A percentile compares a stretch with the other conserved stretches of the same genome.
phyloP scores from a whole-genome alignment of 2,113 vertebrate genomes.

The Clarias batrachus region DNA sequence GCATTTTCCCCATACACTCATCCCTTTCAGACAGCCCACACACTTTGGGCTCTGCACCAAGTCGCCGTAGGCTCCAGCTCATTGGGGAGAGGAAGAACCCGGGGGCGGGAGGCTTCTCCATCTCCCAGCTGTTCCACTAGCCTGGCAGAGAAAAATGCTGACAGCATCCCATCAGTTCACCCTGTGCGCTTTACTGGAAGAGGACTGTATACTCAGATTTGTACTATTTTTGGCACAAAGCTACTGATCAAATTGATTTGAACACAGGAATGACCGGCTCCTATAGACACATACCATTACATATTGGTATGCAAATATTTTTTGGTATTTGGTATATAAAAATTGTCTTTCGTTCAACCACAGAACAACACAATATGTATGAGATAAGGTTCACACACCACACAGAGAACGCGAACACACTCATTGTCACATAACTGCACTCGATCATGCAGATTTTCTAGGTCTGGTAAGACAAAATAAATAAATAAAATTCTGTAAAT shows the following conservation, averaged over 20 bases:
- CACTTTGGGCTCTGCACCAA: constrained; percentile 68
- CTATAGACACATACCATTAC: neutral
- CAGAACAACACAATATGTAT: neutral
- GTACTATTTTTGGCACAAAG: neutral
- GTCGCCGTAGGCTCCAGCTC: constrained; percentile 67
- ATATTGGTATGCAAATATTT: neutral
- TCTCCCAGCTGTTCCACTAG: constrained; percentile 72
- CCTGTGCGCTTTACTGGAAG: constrained; percentile 4
- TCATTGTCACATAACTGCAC: neutral
- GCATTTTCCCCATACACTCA: constrained; percentile 57
- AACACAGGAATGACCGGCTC: neutral
- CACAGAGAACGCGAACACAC: neutral
- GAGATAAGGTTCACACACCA: neutral
- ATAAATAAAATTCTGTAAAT: neutral
- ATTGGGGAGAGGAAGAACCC: constrained; percentile 68
- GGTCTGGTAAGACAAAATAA: neutral
- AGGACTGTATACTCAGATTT: neutral
- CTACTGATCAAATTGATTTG: neutral
- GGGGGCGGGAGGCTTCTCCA: constrained; percentile 73
- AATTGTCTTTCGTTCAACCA: neutral
- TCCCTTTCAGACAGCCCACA: constrained; percentile 64
- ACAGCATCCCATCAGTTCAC: constrained; percentile 32
- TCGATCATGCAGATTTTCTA: neutral
- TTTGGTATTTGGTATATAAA: neutral
- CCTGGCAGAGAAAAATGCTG: constrained; percentile 63